These are phyloP conservation scores for Rotaria macrura DNA, from an alignment of 2,888 invertebrate species.

Conservation along the genomic window DNA sequence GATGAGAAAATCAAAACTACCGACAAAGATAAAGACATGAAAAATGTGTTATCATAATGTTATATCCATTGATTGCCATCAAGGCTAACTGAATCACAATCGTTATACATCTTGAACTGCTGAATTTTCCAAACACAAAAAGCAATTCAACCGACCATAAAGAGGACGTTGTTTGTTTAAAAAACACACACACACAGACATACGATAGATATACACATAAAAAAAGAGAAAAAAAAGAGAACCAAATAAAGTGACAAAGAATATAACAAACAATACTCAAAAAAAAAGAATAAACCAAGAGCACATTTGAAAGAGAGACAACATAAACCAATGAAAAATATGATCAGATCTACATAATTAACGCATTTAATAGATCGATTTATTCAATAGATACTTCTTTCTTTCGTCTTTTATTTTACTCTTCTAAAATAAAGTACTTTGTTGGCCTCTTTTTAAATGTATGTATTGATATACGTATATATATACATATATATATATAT, in stretches of 20 bases:
- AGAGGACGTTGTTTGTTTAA: conserved; percentile 12
- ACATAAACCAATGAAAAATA: not conserved
- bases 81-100: not conserved
- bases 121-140: not conserved
- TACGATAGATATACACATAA: not conserved
- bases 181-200: not conserved
- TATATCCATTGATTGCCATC: not conserved
- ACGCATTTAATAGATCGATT: not conserved
- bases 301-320: not conserved
- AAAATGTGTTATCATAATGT: not conserved
- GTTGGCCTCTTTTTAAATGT: not conserved
- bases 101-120: not conserved
- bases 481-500: not conserved
- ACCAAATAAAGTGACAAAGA: not conserved
- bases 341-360: conserved; percentile 5
- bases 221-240: not conserved
- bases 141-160: not conserved
- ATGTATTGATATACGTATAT: too few relatives aligned
- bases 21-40: not conserved
- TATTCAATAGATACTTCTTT: not conserved
- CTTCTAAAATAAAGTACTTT: not conserved
- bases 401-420: not conserved
- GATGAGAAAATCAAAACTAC: not conserved
- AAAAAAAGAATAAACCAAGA: not conserved
- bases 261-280: not conserved